phyloP scores from a whole-genome alignment of 1,140 invertebrate genomes.

The Frieseomelitta varia region DNA sequence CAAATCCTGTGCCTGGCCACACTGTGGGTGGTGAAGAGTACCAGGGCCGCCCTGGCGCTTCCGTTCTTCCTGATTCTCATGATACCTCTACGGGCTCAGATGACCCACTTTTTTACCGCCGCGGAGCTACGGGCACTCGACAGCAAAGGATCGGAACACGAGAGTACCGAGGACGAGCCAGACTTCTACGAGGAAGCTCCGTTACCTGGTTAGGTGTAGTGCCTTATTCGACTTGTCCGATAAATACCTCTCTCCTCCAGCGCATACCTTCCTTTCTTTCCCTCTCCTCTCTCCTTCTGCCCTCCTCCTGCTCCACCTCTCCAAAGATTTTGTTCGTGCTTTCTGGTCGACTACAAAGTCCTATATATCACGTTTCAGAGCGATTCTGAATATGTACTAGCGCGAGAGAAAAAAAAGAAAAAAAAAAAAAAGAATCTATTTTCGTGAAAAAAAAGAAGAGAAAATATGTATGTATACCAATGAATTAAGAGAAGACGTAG shows the following conservation, averaged over 20 bases:
- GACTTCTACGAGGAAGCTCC: constrained; percentile 95
- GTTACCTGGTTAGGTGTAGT: constrained; percentile 87
- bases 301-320: not conserved
- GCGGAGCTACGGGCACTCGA: constrained; percentile 92
- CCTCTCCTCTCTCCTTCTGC: not conserved
- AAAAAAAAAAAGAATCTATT: constrained; percentile 36
- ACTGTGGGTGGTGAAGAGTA: constrained; percentile 95
- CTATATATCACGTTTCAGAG: constrained; percentile 1
- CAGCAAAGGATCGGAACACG: constrained; percentile 89
- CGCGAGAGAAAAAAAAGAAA: not conserved
- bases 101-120: constrained; percentile 89
- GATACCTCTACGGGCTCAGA: constrained; percentile 91
- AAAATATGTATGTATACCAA: constrained; percentile 37
- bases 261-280: not conserved
- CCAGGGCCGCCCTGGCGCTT: constrained; percentile 92
- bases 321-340: not conserved
- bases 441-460: constrained; percentile 38
- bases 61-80: constrained; percentile 96
- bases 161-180: constrained; percentile 90
- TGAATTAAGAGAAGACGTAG: constrained; percentile 2
- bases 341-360: not conserved
- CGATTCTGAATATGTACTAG: not conserved
- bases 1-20: constrained; percentile 90
- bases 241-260: constrained; percentile 1
- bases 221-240: constrained; percentile 71